A percentile compares a stretch with the other conserved stretches of the same genome.
phyloP scores from a whole-genome alignment of 2,888 invertebrate genomes.

The Calliscelio sp. region DNA sequence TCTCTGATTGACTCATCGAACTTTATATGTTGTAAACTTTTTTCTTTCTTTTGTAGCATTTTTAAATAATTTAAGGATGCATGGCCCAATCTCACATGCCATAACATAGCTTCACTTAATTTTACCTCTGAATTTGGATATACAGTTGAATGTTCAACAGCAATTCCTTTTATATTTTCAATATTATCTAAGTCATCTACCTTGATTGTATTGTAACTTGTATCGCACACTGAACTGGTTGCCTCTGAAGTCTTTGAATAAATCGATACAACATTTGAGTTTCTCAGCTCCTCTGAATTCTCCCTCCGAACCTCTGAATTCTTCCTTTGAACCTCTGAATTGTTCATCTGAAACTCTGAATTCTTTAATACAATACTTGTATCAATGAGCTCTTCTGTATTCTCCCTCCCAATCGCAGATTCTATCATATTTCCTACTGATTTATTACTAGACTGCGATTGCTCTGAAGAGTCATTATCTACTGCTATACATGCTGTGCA shows the following conservation, averaged over 20 bases:
- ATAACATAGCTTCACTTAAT: conserved; percentile 50
- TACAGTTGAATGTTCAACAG: conserved; percentile 12
- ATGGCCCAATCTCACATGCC: conserved; percentile 64
- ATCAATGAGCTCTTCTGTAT: conserved; percentile 10
- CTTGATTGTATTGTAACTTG: conserved; percentile 27
- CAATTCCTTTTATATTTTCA: conserved; percentile 30
- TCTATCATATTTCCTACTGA: no score
- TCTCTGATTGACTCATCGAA: conserved; percentile 75
- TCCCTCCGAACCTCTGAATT: no score
- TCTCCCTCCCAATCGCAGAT: conserved; percentile 50
- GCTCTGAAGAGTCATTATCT: conserved; percentile 37
- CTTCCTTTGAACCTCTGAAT: no score
- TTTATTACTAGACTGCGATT: neutral
- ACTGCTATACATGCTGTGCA: conserved; percentile 57
- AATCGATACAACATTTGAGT: neutral
- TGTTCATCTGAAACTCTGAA: conserved; percentile 17
- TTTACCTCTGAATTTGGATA: conserved; percentile 29
- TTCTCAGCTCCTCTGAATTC: no score
- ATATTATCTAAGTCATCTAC: conserved; percentile 25
- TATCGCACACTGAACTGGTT: neutral
- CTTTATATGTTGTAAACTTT: conserved; percentile 66
- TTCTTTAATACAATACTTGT: conserved; percentile 4
- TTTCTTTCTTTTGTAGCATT: conserved; percentile 71
- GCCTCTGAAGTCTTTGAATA: neutral
- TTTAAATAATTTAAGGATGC: conserved; percentile 75